These are phyloP conservation scores for Ciconia maguari DNA, from an alignment of 2,113 vertebrate species.

Conservation along the genomic window DNA sequence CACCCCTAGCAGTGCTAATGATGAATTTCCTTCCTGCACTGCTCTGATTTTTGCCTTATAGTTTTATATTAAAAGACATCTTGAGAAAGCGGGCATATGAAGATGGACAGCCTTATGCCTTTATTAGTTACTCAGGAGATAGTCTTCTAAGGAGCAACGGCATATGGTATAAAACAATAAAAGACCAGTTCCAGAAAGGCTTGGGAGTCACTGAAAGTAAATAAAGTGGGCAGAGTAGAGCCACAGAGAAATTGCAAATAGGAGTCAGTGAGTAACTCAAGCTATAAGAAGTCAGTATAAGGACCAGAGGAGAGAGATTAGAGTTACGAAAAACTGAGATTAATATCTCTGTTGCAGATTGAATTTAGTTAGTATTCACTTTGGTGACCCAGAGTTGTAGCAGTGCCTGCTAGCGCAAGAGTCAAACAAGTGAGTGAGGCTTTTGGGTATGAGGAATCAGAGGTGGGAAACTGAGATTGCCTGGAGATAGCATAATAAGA, in stretches of 20 bases:
- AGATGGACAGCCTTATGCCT: background rate
- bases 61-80: background rate
- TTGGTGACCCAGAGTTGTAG: background rate
- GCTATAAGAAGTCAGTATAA: background rate
- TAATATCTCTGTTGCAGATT: background rate
- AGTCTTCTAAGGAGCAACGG: background rate
- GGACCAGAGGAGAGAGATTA: background rate
- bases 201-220: background rate
- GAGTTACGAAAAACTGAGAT: background rate
- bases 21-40: background rate
- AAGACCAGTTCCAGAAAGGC: background rate
- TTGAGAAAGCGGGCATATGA: background rate
- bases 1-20: background rate
- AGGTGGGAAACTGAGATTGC: background rate
- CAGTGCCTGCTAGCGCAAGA: background rate
- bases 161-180: background rate
- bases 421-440: background rate
- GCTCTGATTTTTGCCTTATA: background rate
- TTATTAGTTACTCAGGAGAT: background rate
- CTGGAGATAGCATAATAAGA: background rate
- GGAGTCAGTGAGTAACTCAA: background rate
- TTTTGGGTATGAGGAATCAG: background rate
- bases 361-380: background rate
- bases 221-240: background rate
- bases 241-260: background rate